Evolutionary conservation across 2,113 vertebrate genomes (phyloP).

Genomic region (Protomyctophum bolini): DNA sequence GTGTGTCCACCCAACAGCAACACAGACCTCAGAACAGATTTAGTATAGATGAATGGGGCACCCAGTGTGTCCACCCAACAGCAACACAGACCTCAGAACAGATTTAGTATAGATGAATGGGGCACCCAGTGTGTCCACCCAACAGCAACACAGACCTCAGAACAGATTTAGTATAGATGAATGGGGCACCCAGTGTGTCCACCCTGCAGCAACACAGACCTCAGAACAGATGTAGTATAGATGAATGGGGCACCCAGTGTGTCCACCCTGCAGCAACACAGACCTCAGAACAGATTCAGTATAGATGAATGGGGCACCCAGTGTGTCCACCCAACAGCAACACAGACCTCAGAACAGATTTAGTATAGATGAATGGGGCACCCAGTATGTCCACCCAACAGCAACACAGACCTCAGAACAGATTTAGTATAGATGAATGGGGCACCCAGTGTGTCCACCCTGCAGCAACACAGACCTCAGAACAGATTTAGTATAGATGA

Average conservation of each 20-base stretch:
- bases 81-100: conserved; percentile 34
- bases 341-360: no score
- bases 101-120: conserved; percentile 44
- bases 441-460: conserved; percentile 30
- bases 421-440: conserved; percentile 44
- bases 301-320: no score
- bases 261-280: no score
- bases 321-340: no score
- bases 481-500: conserved; percentile 43
- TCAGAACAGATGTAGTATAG: no score
- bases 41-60: conserved; percentile 50
- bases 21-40: no score
- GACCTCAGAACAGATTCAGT: no score
- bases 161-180: conserved; percentile 43
- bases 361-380: conserved; percentile 50
- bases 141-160: conserved; percentile 35
- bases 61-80: conserved; percentile 31
- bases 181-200: conserved; percentile 32
- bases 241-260: no score
- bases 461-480: conserved; percentile 35
- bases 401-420: conserved; percentile 34
- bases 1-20: no score
- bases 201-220: conserved; percentile 36
- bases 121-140: conserved; percentile 30
- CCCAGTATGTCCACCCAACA: conserved; percentile 31